These are phyloP conservation scores for Muscicapa comitata DNA, from an alignment of 2,797 vertebrate species.

Conservation along the genomic window DNA sequence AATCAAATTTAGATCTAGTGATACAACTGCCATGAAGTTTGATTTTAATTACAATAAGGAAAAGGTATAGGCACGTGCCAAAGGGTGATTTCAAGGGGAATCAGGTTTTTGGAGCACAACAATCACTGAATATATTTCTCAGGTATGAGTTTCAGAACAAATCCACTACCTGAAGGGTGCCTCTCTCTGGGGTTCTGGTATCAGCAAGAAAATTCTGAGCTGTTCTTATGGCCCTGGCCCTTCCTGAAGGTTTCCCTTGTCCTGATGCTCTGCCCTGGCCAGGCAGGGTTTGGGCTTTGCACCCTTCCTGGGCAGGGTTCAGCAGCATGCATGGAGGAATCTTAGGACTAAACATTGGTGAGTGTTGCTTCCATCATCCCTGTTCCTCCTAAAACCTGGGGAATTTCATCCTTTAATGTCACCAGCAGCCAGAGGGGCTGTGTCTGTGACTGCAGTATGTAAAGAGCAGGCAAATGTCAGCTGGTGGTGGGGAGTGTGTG, in stretches of 20 bases:
- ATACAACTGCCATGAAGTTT: not conserved
- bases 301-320: not conserved
- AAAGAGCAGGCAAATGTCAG: conserved; percentile 30
- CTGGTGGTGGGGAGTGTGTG: not conserved
- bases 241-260: not conserved
- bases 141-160: not conserved
- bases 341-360: accelerated
- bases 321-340: accelerated
- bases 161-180: accelerated
- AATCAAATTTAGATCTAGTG: not conserved
- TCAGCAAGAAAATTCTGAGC: not conserved
- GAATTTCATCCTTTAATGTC: not conserved
- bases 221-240: not conserved
- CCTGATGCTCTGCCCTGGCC: not conserved
- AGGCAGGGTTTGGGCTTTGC: not conserved
- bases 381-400: not conserved
- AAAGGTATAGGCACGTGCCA: accelerated
- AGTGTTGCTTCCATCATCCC: accelerated
- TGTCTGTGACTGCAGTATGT: not conserved
- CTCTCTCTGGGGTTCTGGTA: not conserved
- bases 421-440: not conserved
- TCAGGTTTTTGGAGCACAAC: not conserved
- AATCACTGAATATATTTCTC: not conserved
- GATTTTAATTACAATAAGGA: not conserved
- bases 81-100: not conserved